A percentile compares a stretch with the other conserved stretches of the same genome.
phyloP scores from a whole-genome alignment of 2,113 vertebrate genomes.

The Amphilophus citrinellus region DNA sequence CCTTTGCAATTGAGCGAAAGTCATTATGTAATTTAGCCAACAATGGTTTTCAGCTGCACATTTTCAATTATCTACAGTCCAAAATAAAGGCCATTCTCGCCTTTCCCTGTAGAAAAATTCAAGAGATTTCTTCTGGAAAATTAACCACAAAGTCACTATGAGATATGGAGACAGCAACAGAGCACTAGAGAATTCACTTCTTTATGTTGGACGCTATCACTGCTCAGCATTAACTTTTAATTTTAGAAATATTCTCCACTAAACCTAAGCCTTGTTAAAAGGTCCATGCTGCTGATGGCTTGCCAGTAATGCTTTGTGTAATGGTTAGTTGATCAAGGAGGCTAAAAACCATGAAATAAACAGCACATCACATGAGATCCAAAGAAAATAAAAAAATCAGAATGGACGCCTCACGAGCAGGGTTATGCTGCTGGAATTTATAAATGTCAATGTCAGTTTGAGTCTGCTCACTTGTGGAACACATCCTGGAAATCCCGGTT shows the following conservation, averaged over 20 bases:
- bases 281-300: not conserved
- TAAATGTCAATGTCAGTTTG: not conserved
- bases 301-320: too few species aligned
- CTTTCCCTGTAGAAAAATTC: not conserved
- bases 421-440: not conserved
- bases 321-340: not conserved
- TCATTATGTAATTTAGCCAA: conserved; percentile 60
- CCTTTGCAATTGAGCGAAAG: conserved; percentile 52
- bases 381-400: not conserved
- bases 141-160: not conserved
- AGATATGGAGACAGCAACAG: not conserved
- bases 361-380: not conserved
- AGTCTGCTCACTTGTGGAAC: not conserved
- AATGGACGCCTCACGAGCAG: not conserved
- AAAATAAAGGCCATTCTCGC: not conserved
- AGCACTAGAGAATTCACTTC: not conserved
- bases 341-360: not conserved
- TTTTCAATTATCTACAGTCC: conserved; percentile 34
- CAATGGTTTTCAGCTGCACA: conserved; percentile 47
- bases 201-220: not conserved
- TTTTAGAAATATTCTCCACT: not conserved
- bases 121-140: not conserved
- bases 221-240: not conserved
- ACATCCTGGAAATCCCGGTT: not conserved
- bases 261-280: not conserved